A percentile compares a stretch with the other conserved stretches of the same genome.
phyloP scores from a whole-genome alignment of 2,113 vertebrate genomes.

The Muntiacus muntjak region DNA sequence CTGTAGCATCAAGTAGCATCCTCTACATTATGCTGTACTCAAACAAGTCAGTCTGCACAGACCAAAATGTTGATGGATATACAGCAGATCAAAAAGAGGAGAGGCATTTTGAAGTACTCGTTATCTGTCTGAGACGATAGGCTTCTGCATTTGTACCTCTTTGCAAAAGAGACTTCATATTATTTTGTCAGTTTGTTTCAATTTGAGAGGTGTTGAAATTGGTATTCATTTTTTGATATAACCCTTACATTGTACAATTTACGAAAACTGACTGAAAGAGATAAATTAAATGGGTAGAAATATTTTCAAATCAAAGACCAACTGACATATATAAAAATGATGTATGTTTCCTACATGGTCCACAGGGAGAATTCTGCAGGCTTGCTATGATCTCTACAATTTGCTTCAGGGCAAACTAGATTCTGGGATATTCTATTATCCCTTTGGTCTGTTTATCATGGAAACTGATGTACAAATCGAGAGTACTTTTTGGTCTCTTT shows the following conservation, averaged over 20 bases:
- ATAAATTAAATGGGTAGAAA: slow-evolving; percentile 87
- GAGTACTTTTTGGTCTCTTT: slow-evolving; percentile 80
- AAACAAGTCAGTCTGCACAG: slow-evolving; percentile 74
- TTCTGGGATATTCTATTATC: slow-evolving; percentile 86
- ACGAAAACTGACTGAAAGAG: slow-evolving; percentile 83
- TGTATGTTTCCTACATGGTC: slow-evolving; percentile 87
- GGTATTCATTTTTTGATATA: slow-evolving; percentile 79
- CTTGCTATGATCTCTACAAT: slow-evolving; percentile 88
- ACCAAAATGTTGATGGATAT: slow-evolving; percentile 81
- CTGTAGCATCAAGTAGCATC: slow-evolving; percentile 66
- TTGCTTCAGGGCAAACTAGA: slow-evolving; percentile 87
- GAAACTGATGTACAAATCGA: slow-evolving; percentile 87
- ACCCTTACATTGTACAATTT: slow-evolving; percentile 84
- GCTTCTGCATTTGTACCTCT: slow-evolving; percentile 79
- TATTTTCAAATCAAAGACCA: slow-evolving; percentile 87
- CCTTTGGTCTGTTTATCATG: slow-evolving; percentile 89
- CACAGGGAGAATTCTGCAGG: slow-evolving; percentile 84
- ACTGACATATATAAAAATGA: slow-evolving; percentile 88
- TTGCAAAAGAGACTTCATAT: slow-evolving; percentile 75
- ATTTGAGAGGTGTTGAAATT: slow-evolving; percentile 78
- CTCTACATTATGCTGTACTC: slow-evolving; percentile 68
- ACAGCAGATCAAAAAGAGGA: slow-evolving; percentile 80
- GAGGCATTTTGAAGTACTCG: slow-evolving; percentile 78
- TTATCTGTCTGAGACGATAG: slow-evolving; percentile 73
- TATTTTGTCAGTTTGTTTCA: slow-evolving; percentile 84